Base-by-base conservation (phyloP, 2,113 vertebrate species). In the Monopterus albus region DNA sequence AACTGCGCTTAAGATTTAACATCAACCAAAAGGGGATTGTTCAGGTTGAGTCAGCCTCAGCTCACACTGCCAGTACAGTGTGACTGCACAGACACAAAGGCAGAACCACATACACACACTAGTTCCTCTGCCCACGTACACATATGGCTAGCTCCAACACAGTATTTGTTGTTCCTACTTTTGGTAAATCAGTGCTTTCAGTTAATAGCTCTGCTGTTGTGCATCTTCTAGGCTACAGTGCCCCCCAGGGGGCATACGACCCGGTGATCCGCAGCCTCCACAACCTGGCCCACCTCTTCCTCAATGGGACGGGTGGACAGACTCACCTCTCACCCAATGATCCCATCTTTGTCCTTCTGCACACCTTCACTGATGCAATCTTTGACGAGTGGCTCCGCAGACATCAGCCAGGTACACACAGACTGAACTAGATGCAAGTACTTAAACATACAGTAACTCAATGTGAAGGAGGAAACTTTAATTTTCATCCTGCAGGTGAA, bases 281-380 rank as follows among this genome's bases (percentile, higher is more conserved):
- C 89, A 98, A 98, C 66, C 79, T 99, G 88, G 97, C 96, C 79
- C 97, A 99, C 86, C 93, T 99, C 13, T 99, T 98, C 84, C 87
- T 99, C 66, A 98, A 99, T 9, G 97, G 97, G 43, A 98, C 97
- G 3, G 96, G 96, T 5, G 95, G 96, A 15, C 96, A 98, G 91
- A 98, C 96, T 2, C 95, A 98, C 81, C 86, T 98, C 75, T 99
- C 97, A 33, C 96, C 96, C 38, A 98, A 98, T 29, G 96, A 99
- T 75, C 96, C 96, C 61, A 95, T 99, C 88, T 98, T 99, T 80
- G 92, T 98, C 40, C 93, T 98, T 71, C 91, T 99, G 72, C 97
- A 98, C 84, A 96, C 96, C 1, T 99, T 97, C 90, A 98, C 96
- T 0, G 96, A 99, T 50, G 96, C 97, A 5, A 78, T 98, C 74